Conservation (phyloP, 35 echinoderm and acorn worm genomes). For the Apostichopus californicus region DNA sequence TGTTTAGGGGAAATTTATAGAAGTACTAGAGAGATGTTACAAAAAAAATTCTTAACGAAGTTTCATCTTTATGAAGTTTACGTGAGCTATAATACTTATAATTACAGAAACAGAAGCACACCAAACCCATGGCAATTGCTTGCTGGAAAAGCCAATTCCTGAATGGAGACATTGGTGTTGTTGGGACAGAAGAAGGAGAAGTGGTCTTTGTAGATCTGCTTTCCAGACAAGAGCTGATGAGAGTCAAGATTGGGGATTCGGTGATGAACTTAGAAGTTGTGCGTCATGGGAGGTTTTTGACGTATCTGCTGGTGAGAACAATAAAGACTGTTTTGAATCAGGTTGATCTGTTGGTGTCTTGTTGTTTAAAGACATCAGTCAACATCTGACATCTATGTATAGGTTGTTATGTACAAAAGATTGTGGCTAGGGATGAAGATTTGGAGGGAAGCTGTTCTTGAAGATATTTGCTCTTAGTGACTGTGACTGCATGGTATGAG, state of each 20-base stretch:
- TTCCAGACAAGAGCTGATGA: conserved; percentile 2
- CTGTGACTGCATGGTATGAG: no score
- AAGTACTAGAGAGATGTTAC: no score
- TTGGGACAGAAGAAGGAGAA: conserved; percentile 55
- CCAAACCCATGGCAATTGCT: conserved; percentile 34
- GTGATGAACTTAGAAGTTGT: conserved; percentile 39
- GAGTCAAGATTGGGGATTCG: conserved; percentile 42
- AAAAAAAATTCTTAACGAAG: neutral
- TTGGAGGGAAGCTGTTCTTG: no score
- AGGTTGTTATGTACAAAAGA: no score
- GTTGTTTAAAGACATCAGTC: no score
- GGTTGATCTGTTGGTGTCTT: no score
- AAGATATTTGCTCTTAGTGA: no score
- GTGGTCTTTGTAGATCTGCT: conserved; percentile 34
- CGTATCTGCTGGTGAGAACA: conserved; percentile 44
- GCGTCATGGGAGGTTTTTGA: conserved; percentile 38
- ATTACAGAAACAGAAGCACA: conserved; percentile 8
- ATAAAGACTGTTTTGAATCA: neutral
- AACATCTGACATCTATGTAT: no score
- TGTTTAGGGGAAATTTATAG: no score
- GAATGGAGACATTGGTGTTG: neutral
- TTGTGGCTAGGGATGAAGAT: no score
- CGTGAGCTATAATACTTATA: neutral
- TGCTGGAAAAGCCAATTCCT: conserved; percentile 21
- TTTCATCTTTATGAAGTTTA: neutral